These are phyloP conservation scores for Sebastes aleutianus DNA, from an alignment of 2,797 vertebrate genomes.

Conservation along the genomic window DNA sequence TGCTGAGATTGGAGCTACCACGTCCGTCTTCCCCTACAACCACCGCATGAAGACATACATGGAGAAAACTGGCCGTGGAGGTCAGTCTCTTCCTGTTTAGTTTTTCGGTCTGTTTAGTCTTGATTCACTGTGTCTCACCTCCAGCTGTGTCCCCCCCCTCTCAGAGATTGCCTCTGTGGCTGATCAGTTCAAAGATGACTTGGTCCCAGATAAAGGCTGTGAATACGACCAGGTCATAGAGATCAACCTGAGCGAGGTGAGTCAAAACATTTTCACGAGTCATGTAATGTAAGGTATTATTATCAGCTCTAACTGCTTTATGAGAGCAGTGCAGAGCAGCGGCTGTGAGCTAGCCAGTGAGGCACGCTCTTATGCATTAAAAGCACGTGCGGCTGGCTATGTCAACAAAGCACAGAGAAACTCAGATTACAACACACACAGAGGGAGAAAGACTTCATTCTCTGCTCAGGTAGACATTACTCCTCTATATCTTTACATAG, in stretches of 20 bases:
- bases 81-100: constrained; percentile 69
- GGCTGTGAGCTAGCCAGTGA: too few relatives aligned
- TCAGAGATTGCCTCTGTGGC: constrained; percentile 85
- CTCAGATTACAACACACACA: too few relatives aligned
- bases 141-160: background rate
- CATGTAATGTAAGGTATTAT: background rate
- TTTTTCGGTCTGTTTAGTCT: background rate
- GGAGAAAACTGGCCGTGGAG: constrained; percentile 89
- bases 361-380: too few relatives aligned
- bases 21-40: constrained; percentile 93
- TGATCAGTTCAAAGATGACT: constrained; percentile 86
- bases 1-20: constrained; percentile 96
- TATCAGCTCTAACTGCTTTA: too few relatives aligned
- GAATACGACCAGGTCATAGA: constrained; percentile 94
- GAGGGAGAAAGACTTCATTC: too few relatives aligned
- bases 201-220: constrained; percentile 92
- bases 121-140: background rate
- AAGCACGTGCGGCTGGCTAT: too few relatives aligned
- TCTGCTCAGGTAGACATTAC: too few relatives aligned
- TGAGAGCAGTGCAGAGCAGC: too few relatives aligned
- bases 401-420: too few relatives aligned
- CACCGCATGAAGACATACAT: constrained; percentile 93
- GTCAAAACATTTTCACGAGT: constrained; percentile 10
- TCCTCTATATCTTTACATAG: too few relatives aligned
- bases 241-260: constrained; percentile 93